phyloP scores from a whole-genome alignment of 64 coral and sea anemone genomes.

The Catalaphyllia jardinei region DNA sequence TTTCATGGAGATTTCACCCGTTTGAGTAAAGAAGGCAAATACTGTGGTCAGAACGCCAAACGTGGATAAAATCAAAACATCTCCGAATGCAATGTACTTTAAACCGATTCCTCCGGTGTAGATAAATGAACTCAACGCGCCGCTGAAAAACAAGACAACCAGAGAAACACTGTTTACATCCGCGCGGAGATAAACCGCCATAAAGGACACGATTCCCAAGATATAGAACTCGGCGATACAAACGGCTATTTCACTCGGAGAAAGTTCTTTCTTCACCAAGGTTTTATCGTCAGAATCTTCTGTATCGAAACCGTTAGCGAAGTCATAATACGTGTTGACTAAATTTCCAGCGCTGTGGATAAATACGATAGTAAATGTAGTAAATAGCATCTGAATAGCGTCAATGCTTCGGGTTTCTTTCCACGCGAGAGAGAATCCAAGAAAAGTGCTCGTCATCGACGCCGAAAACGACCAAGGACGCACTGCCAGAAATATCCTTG shows the following conservation, averaged over 20 bases:
- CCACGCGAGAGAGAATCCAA: conserved; percentile 72
- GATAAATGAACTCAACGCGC: conserved; percentile 69
- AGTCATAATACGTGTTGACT: conserved; percentile 73
- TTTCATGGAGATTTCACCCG: conserved; percentile 45
- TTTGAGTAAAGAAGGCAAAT: conserved; percentile 68
- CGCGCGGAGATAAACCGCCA: conserved; percentile 44
- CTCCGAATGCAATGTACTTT: conserved; percentile 73
- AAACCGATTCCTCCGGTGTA: conserved; percentile 81
- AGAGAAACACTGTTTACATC: conserved; percentile 40
- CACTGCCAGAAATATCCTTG: conserved; percentile 35
- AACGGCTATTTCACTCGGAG: conserved; percentile 45
- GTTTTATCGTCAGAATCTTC: conserved; percentile 59
- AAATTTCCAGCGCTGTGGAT: conserved; percentile 78
- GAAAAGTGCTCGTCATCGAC: conserved; percentile 50
- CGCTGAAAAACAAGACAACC: conserved; percentile 50
- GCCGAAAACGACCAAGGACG: conserved; percentile 88
- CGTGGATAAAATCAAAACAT: conserved; percentile 64
- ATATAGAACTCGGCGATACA: conserved; percentile 59
- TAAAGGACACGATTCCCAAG: conserved; percentile 39
- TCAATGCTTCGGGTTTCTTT: conserved; percentile 51
- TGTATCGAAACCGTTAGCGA: conserved; percentile 56
- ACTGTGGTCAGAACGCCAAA: conserved; percentile 78
- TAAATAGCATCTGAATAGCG: conserved; percentile 26
- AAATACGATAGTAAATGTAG: conserved; percentile 36
- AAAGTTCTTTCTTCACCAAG: conserved; percentile 29